Conservation (phyloP, 2,888 invertebrate species). For the Geotrupes spiniger region DNA sequence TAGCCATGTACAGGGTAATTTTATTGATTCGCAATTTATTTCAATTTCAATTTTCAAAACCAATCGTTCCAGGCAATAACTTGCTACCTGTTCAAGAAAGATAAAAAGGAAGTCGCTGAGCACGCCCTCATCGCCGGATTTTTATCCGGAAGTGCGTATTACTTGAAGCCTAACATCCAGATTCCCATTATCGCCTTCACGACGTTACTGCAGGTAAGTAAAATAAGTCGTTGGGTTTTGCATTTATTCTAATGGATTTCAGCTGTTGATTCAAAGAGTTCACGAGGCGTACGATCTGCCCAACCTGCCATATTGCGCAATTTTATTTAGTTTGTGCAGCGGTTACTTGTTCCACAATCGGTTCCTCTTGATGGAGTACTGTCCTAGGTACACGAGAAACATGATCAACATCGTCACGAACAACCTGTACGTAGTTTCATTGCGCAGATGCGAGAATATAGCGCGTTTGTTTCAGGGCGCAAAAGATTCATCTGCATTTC, state of each 20-base stretch:
- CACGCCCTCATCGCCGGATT: slow-evolving; percentile 57
- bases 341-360: slow-evolving; percentile 56
- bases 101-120: slow-evolving; percentile 50
- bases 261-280: slow-evolving; percentile 24
- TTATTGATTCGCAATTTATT: too few relatives aligned
- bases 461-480: slow-evolving; percentile 4
- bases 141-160: slow-evolving; percentile 55
- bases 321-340: slow-evolving; percentile 56
- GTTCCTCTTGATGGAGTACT: slow-evolving; percentile 55
- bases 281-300: slow-evolving; percentile 25
- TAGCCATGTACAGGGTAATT: slow-evolving; percentile 38
- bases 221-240: neutral
- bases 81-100: slow-evolving; percentile 50
- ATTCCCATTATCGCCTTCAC: slow-evolving; percentile 55
- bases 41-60: neutral
- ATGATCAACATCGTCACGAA: slow-evolving; percentile 55
- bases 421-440: slow-evolving; percentile 48
- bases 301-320: slow-evolving; percentile 48
- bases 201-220: slow-evolving; percentile 53
- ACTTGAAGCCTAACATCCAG: slow-evolving; percentile 55
- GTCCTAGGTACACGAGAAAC: slow-evolving; percentile 56
- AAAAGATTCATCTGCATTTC: neutral
- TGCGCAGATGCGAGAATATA: too few relatives aligned
- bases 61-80: slow-evolving; percentile 45
- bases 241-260: slow-evolving; percentile 9